These are phyloP conservation scores for Aldabrachelys gigantea DNA, from an alignment of 2,113 vertebrate species.

Conservation along the genomic window DNA sequence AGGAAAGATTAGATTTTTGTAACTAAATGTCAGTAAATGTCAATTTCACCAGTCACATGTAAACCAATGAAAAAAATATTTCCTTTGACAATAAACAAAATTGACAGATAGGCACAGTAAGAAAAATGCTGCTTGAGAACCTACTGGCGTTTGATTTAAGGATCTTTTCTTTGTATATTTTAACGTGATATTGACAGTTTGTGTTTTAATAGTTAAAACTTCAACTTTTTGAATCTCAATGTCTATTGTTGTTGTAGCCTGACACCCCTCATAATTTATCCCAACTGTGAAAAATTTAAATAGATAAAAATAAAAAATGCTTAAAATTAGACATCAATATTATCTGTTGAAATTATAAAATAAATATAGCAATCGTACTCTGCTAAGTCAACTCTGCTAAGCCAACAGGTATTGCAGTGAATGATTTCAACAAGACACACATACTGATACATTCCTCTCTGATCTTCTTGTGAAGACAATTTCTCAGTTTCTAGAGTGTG, in stretches of 20 bases:
- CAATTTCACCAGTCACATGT: background rate
- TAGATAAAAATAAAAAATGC: background rate
- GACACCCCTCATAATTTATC: background rate
- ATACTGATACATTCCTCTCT: background rate
- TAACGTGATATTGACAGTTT: background rate
- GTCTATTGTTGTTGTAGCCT: background rate
- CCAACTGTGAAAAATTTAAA: background rate
- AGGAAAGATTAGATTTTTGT: background rate
- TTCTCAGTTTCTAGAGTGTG: background rate
- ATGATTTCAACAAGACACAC: background rate
- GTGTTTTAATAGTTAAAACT: background rate
- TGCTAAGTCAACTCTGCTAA: background rate
- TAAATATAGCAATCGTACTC: too few relatives aligned
- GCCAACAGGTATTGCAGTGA: background rate
- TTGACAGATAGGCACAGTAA: background rate
- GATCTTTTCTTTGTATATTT: background rate
- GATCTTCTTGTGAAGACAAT: background rate
- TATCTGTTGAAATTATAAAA: background rate
- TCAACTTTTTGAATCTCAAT: background rate
- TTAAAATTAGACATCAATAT: background rate
- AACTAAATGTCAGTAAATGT: background rate
- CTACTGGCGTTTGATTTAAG: background rate
- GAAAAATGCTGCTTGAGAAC: background rate
- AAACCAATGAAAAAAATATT: background rate
- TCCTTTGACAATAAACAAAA: background rate